Evolutionary conservation across 2,113 vertebrate species (phyloP).

Genomic region (Corythaeola cristata): DNA sequence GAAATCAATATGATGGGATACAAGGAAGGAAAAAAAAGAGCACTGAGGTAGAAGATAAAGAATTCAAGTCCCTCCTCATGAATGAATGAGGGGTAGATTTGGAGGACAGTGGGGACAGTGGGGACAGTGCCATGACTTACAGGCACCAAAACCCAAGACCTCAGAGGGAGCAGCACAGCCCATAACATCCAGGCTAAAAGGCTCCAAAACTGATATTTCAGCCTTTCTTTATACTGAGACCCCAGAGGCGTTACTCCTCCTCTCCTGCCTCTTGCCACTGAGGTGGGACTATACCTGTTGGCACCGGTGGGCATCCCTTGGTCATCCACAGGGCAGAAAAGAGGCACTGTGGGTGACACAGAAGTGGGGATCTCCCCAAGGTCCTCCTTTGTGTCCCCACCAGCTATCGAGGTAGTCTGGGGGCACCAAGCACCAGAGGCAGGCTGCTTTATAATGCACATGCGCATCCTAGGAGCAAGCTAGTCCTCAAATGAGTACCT

Average conservation of each 20-base stretch:
- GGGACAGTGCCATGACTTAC: neutral
- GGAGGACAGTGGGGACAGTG: rapidly evolving
- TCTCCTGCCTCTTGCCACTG: rapidly evolving
- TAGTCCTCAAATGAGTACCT: neutral
- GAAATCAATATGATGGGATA: slow-evolving; percentile 5
- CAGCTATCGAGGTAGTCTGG: neutral
- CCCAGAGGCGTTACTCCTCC: neutral
- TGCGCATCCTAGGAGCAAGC: neutral
- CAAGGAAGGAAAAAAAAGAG: rapidly evolving
- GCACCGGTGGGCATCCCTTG: rapidly evolving
- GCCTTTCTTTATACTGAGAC: neutral
- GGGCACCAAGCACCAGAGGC: neutral
- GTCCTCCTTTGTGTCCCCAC: neutral
- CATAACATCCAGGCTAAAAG: neutral
- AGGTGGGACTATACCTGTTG: neutral
- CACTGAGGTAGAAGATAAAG: neutral
- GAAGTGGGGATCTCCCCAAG: neutral
- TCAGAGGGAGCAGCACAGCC: neutral
- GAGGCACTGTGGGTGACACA: rapidly evolving
- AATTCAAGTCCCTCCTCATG: neutral
- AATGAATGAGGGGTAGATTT: neutral
- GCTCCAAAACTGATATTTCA: neutral
- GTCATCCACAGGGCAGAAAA: neutral
- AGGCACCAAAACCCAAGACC: neutral
- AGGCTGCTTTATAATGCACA: neutral